Percentiles rank a stretch among this genome's conserved stretches.
Conservation (phyloP, 2,113 vertebrate genomes). For the Piprites chloris region DNA sequence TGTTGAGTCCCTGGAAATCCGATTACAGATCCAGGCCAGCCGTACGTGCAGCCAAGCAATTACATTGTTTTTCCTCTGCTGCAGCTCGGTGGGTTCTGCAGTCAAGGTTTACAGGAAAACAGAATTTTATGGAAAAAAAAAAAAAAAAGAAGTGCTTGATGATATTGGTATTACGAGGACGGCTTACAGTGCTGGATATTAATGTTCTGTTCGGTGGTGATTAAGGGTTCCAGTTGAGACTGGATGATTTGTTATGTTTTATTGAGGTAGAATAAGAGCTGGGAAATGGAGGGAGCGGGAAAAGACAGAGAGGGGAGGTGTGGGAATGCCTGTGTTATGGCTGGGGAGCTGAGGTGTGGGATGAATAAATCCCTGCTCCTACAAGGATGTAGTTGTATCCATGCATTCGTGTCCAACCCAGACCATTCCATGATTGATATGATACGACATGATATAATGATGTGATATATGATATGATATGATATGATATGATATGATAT, state of each 20-base stretch:
- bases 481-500: background rate
- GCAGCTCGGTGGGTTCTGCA: background rate
- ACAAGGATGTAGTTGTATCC: background rate
- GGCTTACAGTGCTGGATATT: conserved; percentile 32
- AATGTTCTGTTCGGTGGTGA: background rate
- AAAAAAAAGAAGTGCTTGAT: background rate
- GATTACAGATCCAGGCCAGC: conserved; percentile 58
- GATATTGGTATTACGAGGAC: conserved; percentile 22
- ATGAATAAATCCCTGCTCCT: background rate
- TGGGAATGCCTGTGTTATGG: background rate
- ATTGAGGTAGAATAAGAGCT: background rate
- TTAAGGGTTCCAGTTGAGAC: conserved; percentile 46
- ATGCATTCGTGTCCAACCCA: fast-evolving
- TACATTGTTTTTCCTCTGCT: conserved; percentile 18
- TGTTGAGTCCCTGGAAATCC: conserved; percentile 50
- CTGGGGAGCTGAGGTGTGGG: background rate
- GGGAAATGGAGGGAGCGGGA: background rate
- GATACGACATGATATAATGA: no score
- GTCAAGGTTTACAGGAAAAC: background rate
- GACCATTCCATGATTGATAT: background rate
- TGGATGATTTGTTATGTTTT: background rate
- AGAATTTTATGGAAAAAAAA: conserved; percentile 1
- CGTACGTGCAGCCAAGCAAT: conserved; percentile 40
- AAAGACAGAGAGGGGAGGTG: background rate
- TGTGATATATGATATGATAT: background rate